Evolutionary conservation across 2,888 invertebrate genomes (phyloP), one percentile per base, ranked within the genome.

Genomic region (Gibbula magus): DNA sequence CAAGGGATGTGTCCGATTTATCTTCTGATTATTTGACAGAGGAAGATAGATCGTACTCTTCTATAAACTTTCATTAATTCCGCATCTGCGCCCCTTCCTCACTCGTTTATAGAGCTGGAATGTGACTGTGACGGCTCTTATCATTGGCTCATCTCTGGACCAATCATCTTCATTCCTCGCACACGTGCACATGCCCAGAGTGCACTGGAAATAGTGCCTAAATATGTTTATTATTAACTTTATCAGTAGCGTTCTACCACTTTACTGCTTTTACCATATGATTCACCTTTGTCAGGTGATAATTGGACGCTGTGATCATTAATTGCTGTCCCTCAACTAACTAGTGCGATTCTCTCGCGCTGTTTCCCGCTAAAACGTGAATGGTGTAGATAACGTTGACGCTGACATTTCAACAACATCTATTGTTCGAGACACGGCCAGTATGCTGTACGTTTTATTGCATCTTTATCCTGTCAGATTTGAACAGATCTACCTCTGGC

Each of bases 221-320:
- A 61, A 61, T 61, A 61, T 61, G 61, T 61, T 61, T 61, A 61
- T 61, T 61, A 61, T 61, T 61, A 61, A 61, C 61, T 61, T 61
- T 61, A 61, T 61, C 61, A 29, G 29, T 29, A 16, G 16, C 10
- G 16, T 61, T 61, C 61, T 25, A 61, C 61, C 61, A 61, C 61
- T 61, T 29, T 61, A 29, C 16, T 61, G 61, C 29, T n/a, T 25
- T 25, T 29, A 61, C 61, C 61, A 25, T 61, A 61, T 25, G 61
- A 61, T 61, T 61, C 61, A 61, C 61, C 61, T 61, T 29, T 29
- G 29, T 18, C 29, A 29, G 61, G 61, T 29, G 61, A 61, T 61
- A 61, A 61, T 61, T 61, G 61, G 61, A 29, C 25, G 29, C 61
- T 25, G 61, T 16, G 61, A 29, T 61, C 61, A 61, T 61, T 61